These are phyloP conservation scores for Melipona beecheii DNA, from an alignment of 2,888 invertebrate genomes.

Conservation along the genomic window DNA sequence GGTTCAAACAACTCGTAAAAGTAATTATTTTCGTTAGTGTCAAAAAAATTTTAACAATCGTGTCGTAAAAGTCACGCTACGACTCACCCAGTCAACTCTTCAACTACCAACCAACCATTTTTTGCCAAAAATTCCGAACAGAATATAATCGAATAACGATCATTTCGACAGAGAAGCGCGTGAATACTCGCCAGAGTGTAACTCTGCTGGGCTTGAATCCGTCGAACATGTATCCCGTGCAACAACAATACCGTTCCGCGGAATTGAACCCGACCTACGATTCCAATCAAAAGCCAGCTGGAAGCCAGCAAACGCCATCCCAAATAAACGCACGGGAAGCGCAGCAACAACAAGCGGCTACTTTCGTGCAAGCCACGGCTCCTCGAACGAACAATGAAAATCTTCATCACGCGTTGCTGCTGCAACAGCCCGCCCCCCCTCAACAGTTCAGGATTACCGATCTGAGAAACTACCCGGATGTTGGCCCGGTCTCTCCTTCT, in stretches of 20 bases:
- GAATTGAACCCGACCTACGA: neutral
- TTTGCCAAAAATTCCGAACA: neutral
- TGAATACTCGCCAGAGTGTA: conserved; percentile 35
- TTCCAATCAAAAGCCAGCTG: neutral
- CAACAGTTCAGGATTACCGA: neutral
- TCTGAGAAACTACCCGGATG: conserved; percentile 39
- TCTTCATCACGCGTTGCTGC: neutral
- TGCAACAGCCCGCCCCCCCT: neutral
- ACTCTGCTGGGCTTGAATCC: conserved; percentile 50
- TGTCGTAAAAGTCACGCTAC: no score
- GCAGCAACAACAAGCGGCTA: no score
- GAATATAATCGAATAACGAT: neutral
- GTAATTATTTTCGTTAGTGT: neutral
- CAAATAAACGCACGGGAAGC: neutral
- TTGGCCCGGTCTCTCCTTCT: conserved; percentile 5
- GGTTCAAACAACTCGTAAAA: neutral
- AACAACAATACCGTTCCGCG: neutral
- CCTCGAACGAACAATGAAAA: neutral
- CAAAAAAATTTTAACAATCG: neutral
- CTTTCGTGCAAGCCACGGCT: accelerated
- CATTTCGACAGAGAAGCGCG: conserved; percentile 46
- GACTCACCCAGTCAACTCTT: neutral
- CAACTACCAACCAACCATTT: neutral
- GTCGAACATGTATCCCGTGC: conserved; percentile 31
- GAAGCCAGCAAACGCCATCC: neutral